Base-by-base conservation (phyloP, 2,888 invertebrate genomes). In the Saturnia japonica region DNA sequence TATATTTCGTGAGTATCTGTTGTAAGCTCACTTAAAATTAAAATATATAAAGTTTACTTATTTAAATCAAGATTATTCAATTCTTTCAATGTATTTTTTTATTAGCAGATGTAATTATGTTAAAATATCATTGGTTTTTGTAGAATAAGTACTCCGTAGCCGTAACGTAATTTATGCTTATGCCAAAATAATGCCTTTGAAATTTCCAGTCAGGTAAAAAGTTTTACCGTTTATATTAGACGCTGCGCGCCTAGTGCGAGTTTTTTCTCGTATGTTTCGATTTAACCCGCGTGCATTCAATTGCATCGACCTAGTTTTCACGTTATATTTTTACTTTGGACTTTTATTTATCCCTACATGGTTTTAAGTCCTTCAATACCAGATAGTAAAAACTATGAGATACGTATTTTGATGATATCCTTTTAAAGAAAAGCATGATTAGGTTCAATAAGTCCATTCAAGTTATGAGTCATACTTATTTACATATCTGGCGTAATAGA, bases 301-400 rank as follows among this genome's bases (percentile, higher is more conserved):
- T 62, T 64, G 64, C 69, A 70, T 19, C 51, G 70, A 11, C 70
- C 66, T 43, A 70, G 67, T 70, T 70, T 70, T 54, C 42, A 54
- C 19, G n/a, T 42, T 54, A 67, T 64, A 64, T 64, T 64, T 70
- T 70, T 67, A 67, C 19, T 67, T 51, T 28, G 67, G 54, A 66
- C 14, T 64, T 64, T 64, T 40, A 64, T 40, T 40, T 12, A 60
- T 25, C 57, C 57, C 57, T 60, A 60, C 12, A 60, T 60, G 57
- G 57, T 2, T 60, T 60, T 60, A 60, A 60, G 28, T 14, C 57
- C 25, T 60, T 60, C 14, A 60, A 28, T 14, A 28, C 6, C 28
- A 28, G 12, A 28, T 25, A 28, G 12, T 28, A 60, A 11, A 28
- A 60, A 28, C 57, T 60, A 28, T 60, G 28, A 14, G 28, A 60